These are phyloP conservation scores for Acestrorhynchus altus DNA, from an alignment of 2,797 vertebrate genomes.

Conservation along the genomic window DNA sequence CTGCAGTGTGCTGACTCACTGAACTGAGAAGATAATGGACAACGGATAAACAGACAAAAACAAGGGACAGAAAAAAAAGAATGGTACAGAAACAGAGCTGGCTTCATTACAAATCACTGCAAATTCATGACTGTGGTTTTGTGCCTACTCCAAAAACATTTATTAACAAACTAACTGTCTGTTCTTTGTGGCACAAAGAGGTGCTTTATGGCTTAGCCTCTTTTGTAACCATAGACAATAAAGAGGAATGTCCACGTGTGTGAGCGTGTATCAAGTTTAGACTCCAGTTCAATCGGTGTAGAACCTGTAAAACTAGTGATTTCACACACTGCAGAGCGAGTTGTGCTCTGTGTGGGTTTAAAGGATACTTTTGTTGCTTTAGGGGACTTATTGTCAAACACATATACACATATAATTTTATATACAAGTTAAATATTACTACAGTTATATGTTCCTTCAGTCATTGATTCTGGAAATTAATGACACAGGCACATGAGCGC, in stretches of 20 bases:
- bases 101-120: not conserved
- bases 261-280: not conserved
- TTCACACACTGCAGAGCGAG: not conserved
- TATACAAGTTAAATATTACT: too few species aligned
- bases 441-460: too few species aligned
- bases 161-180: constrained; percentile 12
- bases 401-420: too few species aligned
- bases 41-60: constrained; percentile 40
- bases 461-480: too few species aligned
- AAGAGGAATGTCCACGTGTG: not conserved
- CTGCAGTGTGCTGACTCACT: constrained; percentile 41
- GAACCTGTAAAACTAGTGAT: not conserved
- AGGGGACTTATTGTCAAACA: too few species aligned
- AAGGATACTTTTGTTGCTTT: too few species aligned
- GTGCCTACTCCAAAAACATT: not conserved
- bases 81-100: not conserved
- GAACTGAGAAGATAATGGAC: constrained; percentile 48
- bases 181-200: not conserved
- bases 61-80: not conserved
- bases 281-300: not conserved
- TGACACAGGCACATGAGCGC: too few species aligned
- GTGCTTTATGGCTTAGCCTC: not conserved
- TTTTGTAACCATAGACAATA: not conserved
- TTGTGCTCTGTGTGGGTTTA: not conserved
- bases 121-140: not conserved